Percentiles rank a stretch among this genome's conserved stretches.
Conservation (phyloP, 2,888 invertebrate species). For the Stenoptilia bipunctidactyla region DNA sequence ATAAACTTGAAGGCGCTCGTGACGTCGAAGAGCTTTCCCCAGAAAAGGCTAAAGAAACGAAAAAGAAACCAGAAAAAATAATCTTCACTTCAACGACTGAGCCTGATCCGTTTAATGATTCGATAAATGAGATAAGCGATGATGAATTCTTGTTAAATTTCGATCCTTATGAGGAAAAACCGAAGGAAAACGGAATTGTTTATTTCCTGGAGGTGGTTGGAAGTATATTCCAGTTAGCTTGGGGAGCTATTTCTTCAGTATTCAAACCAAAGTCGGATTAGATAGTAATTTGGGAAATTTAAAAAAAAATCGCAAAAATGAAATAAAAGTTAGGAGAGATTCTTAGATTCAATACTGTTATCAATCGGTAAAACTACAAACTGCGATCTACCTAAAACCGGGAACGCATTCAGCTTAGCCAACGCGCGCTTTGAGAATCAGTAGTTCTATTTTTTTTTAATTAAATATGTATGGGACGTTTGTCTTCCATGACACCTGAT, state of each 20-base stretch:
- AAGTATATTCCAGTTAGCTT: constrained; percentile 39
- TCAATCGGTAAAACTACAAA: no score
- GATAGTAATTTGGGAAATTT: no score
- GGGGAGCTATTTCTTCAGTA: constrained; percentile 35
- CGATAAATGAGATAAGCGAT: constrained; percentile 18
- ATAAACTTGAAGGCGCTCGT: constrained; percentile 29
- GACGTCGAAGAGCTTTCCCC: constrained; percentile 49
- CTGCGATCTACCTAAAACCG: no score
- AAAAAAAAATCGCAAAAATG: no score
- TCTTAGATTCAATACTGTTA: no score
- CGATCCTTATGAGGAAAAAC: no score
- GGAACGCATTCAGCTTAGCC: no score
- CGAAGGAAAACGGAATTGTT: constrained; percentile 20
- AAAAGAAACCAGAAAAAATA: constrained; percentile 49
- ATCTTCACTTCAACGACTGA: constrained; percentile 35
- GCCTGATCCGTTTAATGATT: constrained; percentile 24
- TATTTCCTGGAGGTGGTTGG: constrained; percentile 42
- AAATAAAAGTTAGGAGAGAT: no score
- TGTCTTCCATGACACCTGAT: no score
- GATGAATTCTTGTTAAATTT: constrained; percentile 3
- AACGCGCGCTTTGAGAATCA: no score
- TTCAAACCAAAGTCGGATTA: constrained; percentile 27
- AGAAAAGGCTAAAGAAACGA: constrained; percentile 28
- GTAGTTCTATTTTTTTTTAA: no score
- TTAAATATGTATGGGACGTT: no score